Percentiles rank a stretch among this genome's conserved stretches.
phyloP scores from a whole-genome alignment of 1,140 invertebrate genomes.

The Plodia interpunctella region DNA sequence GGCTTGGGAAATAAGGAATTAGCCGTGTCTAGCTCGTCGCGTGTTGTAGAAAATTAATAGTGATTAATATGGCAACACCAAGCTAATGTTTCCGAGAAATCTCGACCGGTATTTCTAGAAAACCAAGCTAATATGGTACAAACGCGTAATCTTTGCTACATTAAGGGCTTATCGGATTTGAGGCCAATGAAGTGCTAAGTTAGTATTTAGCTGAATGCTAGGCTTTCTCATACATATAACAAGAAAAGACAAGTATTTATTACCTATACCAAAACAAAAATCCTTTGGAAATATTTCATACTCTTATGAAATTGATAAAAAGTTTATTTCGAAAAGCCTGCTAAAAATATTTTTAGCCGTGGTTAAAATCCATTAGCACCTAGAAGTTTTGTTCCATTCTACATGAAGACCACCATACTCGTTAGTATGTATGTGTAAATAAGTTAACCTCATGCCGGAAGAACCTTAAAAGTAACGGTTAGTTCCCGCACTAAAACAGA shows the following conservation, averaged over 20 bases:
- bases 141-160: neutral
- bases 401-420: no score
- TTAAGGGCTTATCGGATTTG: neutral
- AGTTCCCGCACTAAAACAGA: slow-evolving; percentile 4
- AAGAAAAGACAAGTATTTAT: no score
- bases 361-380: no score
- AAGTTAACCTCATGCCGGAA: neutral
- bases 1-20: neutral
- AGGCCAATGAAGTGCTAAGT: neutral
- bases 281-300: no score
- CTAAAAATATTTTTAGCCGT: no score
- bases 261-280: no score
- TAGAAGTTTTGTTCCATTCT: no score
- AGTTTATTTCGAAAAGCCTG: no score
- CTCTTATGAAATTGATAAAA: no score
- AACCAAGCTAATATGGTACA: neutral
- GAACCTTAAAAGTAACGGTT: neutral
- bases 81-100: slow-evolving; percentile 7
- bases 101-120: neutral
- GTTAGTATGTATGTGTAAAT: no score
- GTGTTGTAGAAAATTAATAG: neutral
- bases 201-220: neutral
- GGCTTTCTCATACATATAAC: no score
- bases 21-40: neutral
- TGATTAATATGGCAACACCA: slow-evolving; percentile 6